A percentile compares a stretch with the other conserved stretches of the same genome.
These are phyloP conservation scores for Cryptophagus acutangulus DNA, from an alignment of 2,888 invertebrate species.

Conservation along the genomic window DNA sequence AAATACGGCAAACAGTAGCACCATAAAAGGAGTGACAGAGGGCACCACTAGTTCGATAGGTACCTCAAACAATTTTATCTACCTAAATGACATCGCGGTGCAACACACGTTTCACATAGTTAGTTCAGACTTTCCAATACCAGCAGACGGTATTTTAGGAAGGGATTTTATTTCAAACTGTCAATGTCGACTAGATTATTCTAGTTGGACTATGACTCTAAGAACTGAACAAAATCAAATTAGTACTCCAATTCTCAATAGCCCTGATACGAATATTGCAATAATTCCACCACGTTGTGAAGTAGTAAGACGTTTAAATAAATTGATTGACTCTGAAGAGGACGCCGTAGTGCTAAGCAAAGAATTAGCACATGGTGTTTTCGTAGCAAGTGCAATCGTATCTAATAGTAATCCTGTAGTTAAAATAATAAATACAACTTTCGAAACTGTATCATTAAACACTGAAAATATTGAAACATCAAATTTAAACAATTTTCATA, in stretches of 20 bases:
- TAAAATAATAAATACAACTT: slow-evolving; percentile 13
- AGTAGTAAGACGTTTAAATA: slow-evolving; percentile 4
- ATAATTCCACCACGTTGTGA: slow-evolving; percentile 10
- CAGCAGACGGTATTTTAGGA: slow-evolving; percentile 10
- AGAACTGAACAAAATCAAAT: no score
- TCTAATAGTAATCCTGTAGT: slow-evolving; percentile 8
- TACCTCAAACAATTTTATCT: slow-evolving; percentile 3
- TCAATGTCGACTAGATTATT: slow-evolving; percentile 5
- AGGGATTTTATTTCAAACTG: slow-evolving; percentile 1
- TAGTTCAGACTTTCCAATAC: slow-evolving; percentile 5
- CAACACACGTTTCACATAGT: slow-evolving; percentile 8
- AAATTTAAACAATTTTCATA: background rate
- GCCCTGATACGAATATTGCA: no score
- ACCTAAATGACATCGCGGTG: slow-evolving; percentile 1
- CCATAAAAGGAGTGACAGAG: slow-evolving; percentile 11
- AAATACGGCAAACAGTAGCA: background rate
- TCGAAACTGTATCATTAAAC: background rate
- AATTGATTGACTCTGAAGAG: background rate
- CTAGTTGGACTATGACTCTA: slow-evolving; percentile 6
- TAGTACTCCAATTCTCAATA: slow-evolving; percentile 2
- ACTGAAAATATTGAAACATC: background rate
- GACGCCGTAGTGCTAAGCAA: background rate
- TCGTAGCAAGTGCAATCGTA: slow-evolving; percentile 10
- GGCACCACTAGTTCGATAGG: slow-evolving; percentile 1
- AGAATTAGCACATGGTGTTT: slow-evolving; percentile 4